Conservation (phyloP, 2,888 invertebrate genomes). For the Idaea straminata region DNA sequence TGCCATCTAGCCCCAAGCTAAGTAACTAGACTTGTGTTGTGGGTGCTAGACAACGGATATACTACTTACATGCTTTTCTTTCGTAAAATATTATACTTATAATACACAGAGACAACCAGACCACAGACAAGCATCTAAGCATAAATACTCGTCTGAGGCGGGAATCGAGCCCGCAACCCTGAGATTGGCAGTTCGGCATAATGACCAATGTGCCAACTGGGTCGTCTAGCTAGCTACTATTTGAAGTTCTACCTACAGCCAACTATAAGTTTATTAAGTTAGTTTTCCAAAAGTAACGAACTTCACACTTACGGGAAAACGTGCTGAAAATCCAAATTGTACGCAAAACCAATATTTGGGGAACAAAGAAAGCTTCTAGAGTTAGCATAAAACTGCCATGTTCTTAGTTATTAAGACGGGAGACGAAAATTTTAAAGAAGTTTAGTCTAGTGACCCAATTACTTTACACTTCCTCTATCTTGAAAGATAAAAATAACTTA, state of each 20-base stretch:
- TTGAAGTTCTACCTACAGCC: neutral
- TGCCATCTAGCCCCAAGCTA: too few relatives aligned
- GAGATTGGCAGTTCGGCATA: too few relatives aligned
- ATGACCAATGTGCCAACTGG: too few relatives aligned
- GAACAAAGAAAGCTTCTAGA: constrained; percentile 9
- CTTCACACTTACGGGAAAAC: neutral
- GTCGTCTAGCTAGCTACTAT: too few relatives aligned
- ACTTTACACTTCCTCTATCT: constrained; percentile 40
- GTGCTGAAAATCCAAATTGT: neutral
- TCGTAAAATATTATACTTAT: too few relatives aligned
- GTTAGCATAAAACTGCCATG: neutral
- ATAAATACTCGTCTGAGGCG: too few relatives aligned
- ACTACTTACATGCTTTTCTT: too few relatives aligned
- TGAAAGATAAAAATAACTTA: constrained; percentile 41
- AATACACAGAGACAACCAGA: too few relatives aligned
- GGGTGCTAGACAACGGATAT: too few relatives aligned
- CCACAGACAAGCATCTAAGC: too few relatives aligned
- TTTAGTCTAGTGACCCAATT: constrained; percentile 63
- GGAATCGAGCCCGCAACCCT: too few relatives aligned
- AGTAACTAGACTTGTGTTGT: too few relatives aligned
- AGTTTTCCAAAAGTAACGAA: neutral
- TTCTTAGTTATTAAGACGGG: constrained; percentile 8
- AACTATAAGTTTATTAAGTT: neutral
- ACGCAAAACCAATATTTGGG: constrained; percentile 5
- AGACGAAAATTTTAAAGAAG: constrained; percentile 31